phyloP scores from a whole-genome alignment of 2,113 vertebrate species.

The Siniperca chuatsi region DNA sequence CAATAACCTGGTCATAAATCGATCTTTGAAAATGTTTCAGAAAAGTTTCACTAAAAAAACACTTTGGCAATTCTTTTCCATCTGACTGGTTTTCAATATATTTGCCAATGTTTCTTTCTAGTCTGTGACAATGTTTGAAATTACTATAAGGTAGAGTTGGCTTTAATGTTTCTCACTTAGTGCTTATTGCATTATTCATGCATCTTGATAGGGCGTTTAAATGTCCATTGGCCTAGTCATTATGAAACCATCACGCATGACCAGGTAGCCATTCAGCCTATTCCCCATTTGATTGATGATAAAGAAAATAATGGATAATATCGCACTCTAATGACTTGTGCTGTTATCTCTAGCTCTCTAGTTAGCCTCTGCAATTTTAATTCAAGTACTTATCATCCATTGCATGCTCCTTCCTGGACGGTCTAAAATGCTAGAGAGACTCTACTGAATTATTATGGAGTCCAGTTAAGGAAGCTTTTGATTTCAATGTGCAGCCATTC shows the following conservation, averaged over 20 bases:
- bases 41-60: neutral
- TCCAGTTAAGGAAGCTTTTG: slow-evolving; percentile 14
- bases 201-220: slow-evolving; percentile 50
- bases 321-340: slow-evolving; percentile 56
- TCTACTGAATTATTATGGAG: slow-evolving; percentile 30
- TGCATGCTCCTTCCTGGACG: neutral
- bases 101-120: neutral
- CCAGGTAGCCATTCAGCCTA: slow-evolving; percentile 47
- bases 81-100: slow-evolving; percentile 15
- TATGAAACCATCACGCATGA: slow-evolving; percentile 59
- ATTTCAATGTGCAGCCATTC: slow-evolving; percentile 9
- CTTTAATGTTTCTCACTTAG: slow-evolving; percentile 37
- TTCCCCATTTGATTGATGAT: slow-evolving; percentile 60
- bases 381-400: slow-evolving; percentile 41
- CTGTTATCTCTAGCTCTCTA: slow-evolving; percentile 43
- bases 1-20: neutral
- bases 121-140: neutral
- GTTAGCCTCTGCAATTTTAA: slow-evolving; percentile 33
- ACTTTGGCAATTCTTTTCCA: neutral
- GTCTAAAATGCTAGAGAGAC: neutral
- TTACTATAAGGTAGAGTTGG: slow-evolving; percentile 3
- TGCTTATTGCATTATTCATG: slow-evolving; percentile 64
- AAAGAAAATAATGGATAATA: slow-evolving; percentile 62
- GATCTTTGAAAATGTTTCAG: neutral
- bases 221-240: slow-evolving; percentile 47